Evolutionary conservation across 53 echinoderm and acorn worm species (phyloP).

Genomic region (Antedon mediterranea): DNA sequence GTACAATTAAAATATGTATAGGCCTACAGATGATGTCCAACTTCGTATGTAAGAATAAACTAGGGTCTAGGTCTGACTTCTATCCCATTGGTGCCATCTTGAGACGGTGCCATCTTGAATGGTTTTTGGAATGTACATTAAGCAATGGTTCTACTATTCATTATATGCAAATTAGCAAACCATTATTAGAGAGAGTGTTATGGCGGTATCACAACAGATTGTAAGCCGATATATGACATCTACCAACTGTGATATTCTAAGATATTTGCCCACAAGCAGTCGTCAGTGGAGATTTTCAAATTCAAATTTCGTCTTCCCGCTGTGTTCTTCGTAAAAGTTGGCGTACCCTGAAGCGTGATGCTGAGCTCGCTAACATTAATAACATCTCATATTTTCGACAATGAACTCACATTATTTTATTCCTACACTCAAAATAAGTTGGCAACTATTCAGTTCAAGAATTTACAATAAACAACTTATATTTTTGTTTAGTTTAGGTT

Average conservation of each 20-base stretch:
- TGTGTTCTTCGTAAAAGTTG: background rate
- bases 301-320: background rate
- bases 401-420: no score
- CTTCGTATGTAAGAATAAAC: no score
- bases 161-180: background rate
- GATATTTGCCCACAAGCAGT: background rate
- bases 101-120: no score
- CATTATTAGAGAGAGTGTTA: background rate
- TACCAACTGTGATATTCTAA: background rate
- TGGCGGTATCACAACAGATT: background rate
- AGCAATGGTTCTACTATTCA: background rate
- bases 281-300: background rate
- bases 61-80: no score
- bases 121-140: background rate
- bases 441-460: no score
- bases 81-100: no score
- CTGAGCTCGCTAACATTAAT: background rate
- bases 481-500: no score
- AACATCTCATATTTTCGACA: background rate
- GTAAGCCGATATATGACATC: background rate
- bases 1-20: no score
- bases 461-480: no score
- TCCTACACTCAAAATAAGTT: no score
- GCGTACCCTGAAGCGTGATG: background rate
- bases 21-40: no score